Evolutionary conservation across 1,140 invertebrate genomes (phyloP).

Genomic region (Thereuonema tuberculata): DNA sequence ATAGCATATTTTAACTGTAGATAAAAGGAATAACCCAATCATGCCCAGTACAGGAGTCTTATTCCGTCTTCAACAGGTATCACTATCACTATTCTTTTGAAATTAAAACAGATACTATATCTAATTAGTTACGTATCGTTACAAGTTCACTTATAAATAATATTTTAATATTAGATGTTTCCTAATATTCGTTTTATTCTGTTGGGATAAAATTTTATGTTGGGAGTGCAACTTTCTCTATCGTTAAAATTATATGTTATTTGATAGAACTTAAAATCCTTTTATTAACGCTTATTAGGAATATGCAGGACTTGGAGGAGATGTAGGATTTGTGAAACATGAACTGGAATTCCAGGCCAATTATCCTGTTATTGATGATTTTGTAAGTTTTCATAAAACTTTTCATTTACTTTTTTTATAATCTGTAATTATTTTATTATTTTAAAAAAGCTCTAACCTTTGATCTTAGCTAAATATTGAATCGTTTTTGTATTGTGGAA

Average conservation of each 20-base stretch:
- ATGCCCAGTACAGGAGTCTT: constrained; percentile 57
- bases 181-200: no score
- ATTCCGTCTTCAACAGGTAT: constrained; percentile 39
- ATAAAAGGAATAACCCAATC: constrained; percentile 59
- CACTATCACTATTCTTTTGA: no score
- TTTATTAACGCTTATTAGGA: constrained; percentile 37
- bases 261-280: neutral
- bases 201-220: neutral
- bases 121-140: no score
- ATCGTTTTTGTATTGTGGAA: no score
- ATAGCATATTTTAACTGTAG: constrained; percentile 56
- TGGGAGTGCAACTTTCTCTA: neutral
- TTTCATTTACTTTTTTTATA: no score
- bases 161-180: no score
- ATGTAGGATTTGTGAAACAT: constrained; percentile 70
- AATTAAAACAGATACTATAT: no score
- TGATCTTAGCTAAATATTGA: no score
- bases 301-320: constrained; percentile 72
- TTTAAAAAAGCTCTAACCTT: no score
- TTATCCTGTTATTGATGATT: constrained; percentile 43
- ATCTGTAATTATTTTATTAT: no score
- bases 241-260: neutral
- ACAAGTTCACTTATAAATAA: no score
- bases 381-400: no score
- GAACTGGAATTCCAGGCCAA: constrained; percentile 66